These are phyloP conservation scores for Crypturellus undulatus DNA, from an alignment of 2,113 vertebrate genomes.

Conservation along the genomic window DNA sequence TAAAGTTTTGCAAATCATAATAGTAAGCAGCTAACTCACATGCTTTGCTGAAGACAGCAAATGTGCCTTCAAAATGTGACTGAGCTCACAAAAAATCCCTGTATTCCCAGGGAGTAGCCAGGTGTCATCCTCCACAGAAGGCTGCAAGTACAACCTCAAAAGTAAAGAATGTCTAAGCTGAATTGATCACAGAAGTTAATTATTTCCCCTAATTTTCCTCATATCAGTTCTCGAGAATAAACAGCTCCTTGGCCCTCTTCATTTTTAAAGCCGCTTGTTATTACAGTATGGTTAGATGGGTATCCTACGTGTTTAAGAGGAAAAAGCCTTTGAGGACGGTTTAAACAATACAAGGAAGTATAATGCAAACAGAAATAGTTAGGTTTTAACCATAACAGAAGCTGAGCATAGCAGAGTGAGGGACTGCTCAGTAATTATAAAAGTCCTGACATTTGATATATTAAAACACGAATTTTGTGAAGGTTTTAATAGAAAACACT, in stretches of 20 bases:
- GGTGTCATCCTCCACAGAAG: background rate
- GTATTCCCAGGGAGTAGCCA: background rate
- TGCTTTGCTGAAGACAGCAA: background rate
- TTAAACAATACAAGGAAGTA: background rate
- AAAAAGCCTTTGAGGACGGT: background rate
- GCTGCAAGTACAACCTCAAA: background rate
- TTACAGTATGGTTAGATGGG: background rate
- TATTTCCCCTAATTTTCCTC: background rate
- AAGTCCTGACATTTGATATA: background rate
- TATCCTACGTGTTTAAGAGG: background rate
- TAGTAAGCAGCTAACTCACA: background rate
- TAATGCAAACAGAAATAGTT: background rate
- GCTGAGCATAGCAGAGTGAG: background rate
- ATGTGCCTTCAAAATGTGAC: background rate
- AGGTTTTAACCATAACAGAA: background rate
- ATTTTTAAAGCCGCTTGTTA: background rate
- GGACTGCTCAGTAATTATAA: background rate
- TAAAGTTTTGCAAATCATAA: background rate
- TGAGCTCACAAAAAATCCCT: background rate
- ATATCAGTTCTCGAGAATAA: background rate
- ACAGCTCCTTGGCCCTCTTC: background rate
- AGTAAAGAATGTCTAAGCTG: background rate
- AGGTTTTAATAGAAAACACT: background rate
- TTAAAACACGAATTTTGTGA: background rate
- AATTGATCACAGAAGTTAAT: background rate